A percentile compares a stretch with the other conserved stretches of the same genome.
phyloP scores from a whole-genome alignment of 1,140 invertebrate genomes.

The Saxidomus purpurata region DNA sequence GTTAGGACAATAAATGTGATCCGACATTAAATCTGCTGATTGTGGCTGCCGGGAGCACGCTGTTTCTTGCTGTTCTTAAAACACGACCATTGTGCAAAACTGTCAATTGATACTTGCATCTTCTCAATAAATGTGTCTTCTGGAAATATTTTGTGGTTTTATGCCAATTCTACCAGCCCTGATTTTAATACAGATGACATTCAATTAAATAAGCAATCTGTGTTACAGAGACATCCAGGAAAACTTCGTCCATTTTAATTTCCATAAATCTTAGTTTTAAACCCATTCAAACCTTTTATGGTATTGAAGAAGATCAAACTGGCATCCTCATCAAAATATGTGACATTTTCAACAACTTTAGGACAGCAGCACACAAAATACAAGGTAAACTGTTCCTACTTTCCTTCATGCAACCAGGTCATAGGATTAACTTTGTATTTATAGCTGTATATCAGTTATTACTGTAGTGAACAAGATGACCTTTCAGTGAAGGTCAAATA shows the following conservation, averaged over 20 bases:
- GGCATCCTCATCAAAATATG: too few species aligned
- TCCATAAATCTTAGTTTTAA: neutral
- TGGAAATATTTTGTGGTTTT: constrained; percentile 26
- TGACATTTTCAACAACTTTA: neutral
- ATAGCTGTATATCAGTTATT: too few species aligned
- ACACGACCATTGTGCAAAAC: constrained; percentile 4
- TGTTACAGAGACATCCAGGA: neutral
- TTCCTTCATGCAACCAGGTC: too few species aligned
- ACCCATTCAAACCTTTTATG: neutral
- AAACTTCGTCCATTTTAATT: neutral
- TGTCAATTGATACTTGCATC: constrained; percentile 26
- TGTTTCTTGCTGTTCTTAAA: constrained; percentile 37
- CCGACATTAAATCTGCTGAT: constrained; percentile 58
- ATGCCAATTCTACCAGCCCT: neutral
- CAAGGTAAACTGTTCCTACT: too few species aligned
- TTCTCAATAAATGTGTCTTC: constrained; percentile 33
- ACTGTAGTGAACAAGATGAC: too few species aligned
- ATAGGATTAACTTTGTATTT: too few species aligned
- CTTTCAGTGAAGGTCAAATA: neutral
- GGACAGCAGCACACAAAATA: too few species aligned
- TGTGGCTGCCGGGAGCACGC: neutral
- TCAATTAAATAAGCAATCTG: constrained; percentile 24
- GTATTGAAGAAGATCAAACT: neutral
- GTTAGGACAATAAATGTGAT: constrained; percentile 66
- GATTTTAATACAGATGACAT: neutral